Evolutionary conservation across 2,797 vertebrate genomes (phyloP), one percentile per base, ranked within the genome.

Genomic region (Gadopsis bispinosus): DNA sequence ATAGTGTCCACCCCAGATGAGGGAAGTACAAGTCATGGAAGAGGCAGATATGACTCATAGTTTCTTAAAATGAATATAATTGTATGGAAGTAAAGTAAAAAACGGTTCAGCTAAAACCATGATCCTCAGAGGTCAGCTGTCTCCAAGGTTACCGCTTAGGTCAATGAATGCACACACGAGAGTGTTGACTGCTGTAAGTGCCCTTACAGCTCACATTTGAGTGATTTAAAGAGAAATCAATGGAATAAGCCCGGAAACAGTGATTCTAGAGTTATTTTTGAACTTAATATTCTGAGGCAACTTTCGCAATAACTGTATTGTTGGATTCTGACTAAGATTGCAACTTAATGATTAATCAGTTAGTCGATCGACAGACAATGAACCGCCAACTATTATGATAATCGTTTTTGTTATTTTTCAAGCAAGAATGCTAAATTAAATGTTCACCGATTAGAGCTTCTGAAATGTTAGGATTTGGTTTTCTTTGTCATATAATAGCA

Each of bases 91-190:
- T 48, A 43, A 35, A 84, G 68, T 26, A 26, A 37, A 72, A 22
- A 77, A 66, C 7, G 50, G 62, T 47, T 14, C 48, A 53, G 71
- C 53, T 17, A 53, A 50, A 80, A 61, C 67, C 65, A 65, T 73
- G 61, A 83, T 62, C 77, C 31, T 75, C 22, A 69, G 64, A 87
- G 84, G 86, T 86, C 87, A 75, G 62, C 73, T 10, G 80, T 88
- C 80, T 53, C 76, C 77, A 67, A 41, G 81, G 87, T 88, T 87
- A 86, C 83, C 2, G 10, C 48, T 73, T 4, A 81, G 86, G 88
- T 87, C 84, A 83, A 77, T 41, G 63, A 73, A 76, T 33, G 74
- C 75, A 66, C 75, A 78, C 41, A 55, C 2, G 45, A 53, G 45
- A 48, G 68, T 43, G 71, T 43, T 33, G 72, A 79, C 69, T 59